phyloP scores from a whole-genome alignment of 2,888 invertebrate genomes.

The Terebella lapidaria region DNA sequence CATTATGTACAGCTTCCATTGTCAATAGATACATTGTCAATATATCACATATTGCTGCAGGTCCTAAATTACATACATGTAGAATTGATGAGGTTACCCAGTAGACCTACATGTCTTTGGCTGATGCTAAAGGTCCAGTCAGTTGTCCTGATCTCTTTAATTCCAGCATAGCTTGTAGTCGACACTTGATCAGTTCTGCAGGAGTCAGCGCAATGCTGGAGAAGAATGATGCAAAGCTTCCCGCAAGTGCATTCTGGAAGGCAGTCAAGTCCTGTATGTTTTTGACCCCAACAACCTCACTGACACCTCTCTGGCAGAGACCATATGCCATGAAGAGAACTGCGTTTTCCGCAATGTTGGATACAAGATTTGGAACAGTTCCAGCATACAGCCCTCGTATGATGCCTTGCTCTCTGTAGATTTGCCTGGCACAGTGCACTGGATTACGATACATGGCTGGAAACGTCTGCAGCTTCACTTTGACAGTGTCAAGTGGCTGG shows the following conservation, averaged over 20 bases:
- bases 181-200: constrained; percentile 94
- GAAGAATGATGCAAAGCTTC: constrained; percentile 92
- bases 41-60: not conserved
- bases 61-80: too few relatives aligned
- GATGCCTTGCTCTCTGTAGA: constrained; percentile 80
- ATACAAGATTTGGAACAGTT: constrained; percentile 86
- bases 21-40: not conserved
- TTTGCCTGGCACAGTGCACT: constrained; percentile 77
- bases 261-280: constrained; percentile 31
- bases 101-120: constrained; percentile 1
- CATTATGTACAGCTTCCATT: too few relatives aligned
- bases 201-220: constrained; percentile 94
- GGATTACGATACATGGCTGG: constrained; percentile 82
- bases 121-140: not conserved
- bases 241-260: constrained; percentile 54
- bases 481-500: constrained; percentile 95
- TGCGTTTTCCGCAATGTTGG: constrained; percentile 89
- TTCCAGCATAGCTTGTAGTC: constrained; percentile 71
- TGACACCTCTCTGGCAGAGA: constrained; percentile 83
- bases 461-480: constrained; percentile 99
- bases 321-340: constrained; percentile 94
- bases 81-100: too few relatives aligned
- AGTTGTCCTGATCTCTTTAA: not conserved
- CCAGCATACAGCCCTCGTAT: constrained; percentile 62
- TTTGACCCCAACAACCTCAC: constrained; percentile 15